A percentile compares a stretch with the other conserved stretches of the same genome.
Conservation (phyloP, 1,140 invertebrate species). For the Hylyphantes graminicola region DNA sequence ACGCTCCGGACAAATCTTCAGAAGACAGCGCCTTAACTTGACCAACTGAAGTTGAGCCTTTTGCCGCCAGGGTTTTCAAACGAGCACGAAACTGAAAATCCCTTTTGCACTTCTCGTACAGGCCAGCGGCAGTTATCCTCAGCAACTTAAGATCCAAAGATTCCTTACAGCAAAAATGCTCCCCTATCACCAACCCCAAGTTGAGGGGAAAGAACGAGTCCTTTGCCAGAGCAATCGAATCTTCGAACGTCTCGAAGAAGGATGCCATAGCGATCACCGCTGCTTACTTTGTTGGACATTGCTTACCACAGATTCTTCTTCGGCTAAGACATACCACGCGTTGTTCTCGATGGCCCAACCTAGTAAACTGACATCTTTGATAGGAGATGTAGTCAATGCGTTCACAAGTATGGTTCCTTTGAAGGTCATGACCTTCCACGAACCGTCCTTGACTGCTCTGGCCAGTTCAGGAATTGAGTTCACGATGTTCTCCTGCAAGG, state of each 20-base stretch:
- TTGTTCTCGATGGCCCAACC: neutral
- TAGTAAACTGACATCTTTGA: neutral
- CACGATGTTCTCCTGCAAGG: neutral
- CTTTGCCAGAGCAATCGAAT: neutral
- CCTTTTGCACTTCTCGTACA: neutral
- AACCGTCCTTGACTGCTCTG: neutral
- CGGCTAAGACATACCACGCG: neutral
- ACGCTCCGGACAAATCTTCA: no score
- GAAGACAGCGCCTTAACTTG: no score
- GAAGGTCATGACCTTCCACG: neutral
- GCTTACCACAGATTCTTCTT: neutral
- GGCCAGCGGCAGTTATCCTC: neutral
- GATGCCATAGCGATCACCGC: neutral
- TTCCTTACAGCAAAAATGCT: slow-evolving; percentile 13
- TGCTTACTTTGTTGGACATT: neutral
- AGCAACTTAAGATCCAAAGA: neutral
- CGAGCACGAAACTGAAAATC: slow-evolving; percentile 4
- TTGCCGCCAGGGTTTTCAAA: neutral
- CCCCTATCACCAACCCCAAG: neutral
- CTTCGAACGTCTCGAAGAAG: neutral
- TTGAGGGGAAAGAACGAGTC: neutral
- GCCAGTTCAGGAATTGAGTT: neutral
- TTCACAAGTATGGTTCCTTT: neutral
- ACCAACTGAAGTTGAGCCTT: no score
- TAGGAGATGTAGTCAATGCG: neutral